Evolutionary conservation across 30 jellyfish, hydroid and myxozoan species (phyloP).

Genomic region (Cassiopea xamachana): DNA sequence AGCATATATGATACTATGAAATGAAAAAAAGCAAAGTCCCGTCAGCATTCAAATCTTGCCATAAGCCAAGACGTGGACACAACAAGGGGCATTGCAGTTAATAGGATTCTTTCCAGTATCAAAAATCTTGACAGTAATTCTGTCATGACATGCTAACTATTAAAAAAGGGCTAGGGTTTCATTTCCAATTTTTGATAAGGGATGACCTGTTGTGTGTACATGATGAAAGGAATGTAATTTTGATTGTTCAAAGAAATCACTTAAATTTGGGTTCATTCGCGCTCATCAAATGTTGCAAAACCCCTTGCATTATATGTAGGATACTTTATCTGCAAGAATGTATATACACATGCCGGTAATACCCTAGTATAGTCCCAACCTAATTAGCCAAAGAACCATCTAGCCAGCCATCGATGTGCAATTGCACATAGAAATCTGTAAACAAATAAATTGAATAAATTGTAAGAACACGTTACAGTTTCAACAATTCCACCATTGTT

Average conservation of each 20-base stretch:
- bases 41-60: neutral
- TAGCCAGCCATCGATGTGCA: constrained; percentile 46
- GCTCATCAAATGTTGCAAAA: neutral
- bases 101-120: neutral
- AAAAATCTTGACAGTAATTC: neutral
- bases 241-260: neutral
- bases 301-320: constrained; percentile 5
- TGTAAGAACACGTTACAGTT: too few species aligned
- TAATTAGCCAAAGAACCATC: constrained; percentile 32
- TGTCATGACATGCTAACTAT: too few species aligned
- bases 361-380: constrained; percentile 41
- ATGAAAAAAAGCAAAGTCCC: neutral
- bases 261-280: neutral
- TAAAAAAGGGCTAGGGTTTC: neutral
- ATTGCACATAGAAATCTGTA: constrained; percentile 38
- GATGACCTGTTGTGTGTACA: too few species aligned
- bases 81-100: too few species aligned
- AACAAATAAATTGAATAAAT: too few species aligned
- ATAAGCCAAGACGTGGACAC: neutral
- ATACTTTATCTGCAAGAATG: constrained; percentile 11
- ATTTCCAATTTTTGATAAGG: neutral
- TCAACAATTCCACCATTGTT: too few species aligned
- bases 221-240: too few species aligned
- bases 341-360: constrained; percentile 61
- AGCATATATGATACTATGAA: neutral